Percentiles rank a stretch among this genome's conserved stretches.
Conservation (phyloP, 2,888 invertebrate species). For the Malthinus flaveolus region DNA sequence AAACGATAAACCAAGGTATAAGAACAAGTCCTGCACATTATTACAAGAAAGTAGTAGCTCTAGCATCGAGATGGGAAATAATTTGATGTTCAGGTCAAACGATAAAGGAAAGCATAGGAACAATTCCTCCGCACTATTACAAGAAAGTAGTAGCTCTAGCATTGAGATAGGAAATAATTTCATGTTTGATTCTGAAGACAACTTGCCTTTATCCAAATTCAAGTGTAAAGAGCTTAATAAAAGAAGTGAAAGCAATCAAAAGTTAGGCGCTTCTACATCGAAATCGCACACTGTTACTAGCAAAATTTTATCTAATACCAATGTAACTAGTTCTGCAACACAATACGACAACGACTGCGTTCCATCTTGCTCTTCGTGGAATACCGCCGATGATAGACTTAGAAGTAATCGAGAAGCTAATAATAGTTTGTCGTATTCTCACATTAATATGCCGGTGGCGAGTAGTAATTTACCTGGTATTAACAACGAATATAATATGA, state of each 20-base stretch:
- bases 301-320: constrained; percentile 1
- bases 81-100: not conserved
- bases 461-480: constrained; percentile 2
- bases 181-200: constrained; percentile 18
- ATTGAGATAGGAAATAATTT: not conserved
- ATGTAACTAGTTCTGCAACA: not conserved
- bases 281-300: constrained; percentile 18
- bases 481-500: not conserved
- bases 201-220: constrained; percentile 18
- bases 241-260: constrained; percentile 1
- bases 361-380: constrained; percentile 22
- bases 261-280: not conserved
- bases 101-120: constrained; percentile 11
- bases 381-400: not conserved
- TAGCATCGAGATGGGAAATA: constrained; percentile 2
- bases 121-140: not conserved
- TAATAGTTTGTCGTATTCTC: not conserved
- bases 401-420: not conserved
- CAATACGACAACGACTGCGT: not conserved
- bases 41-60: constrained; percentile 11
- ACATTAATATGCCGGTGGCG: not conserved
- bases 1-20: constrained; percentile 7
- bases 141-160: constrained; percentile 13
- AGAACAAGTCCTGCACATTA: not conserved
- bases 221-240: constrained; percentile 13